Conservation (phyloP, 2,888 invertebrate genomes). For the Theodoxus fluviatilis region DNA sequence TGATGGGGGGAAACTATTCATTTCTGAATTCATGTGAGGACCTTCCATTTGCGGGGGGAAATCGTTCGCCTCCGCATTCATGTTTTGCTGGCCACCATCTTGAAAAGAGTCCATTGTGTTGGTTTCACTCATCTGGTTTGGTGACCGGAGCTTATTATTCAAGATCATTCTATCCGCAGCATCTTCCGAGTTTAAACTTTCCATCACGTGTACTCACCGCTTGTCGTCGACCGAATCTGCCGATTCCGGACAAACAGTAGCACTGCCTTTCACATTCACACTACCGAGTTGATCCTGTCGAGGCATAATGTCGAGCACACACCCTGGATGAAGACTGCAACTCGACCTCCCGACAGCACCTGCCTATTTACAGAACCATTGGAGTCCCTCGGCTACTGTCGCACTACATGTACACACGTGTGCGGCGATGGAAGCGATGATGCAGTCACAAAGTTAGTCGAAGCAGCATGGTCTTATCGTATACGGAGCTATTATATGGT, state of each 20-base stretch:
- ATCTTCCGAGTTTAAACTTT: conserved; percentile 39
- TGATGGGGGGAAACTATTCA: conserved; percentile 52
- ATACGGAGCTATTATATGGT: conserved; percentile 62
- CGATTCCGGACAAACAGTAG: conserved; percentile 35
- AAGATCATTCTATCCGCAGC: conserved; percentile 37
- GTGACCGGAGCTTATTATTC: conserved; percentile 51
- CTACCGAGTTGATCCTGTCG: conserved; percentile 46
- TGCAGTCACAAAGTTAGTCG: conserved; percentile 53
- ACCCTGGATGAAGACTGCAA: conserved; percentile 43
- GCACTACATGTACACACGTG: conserved; percentile 52
- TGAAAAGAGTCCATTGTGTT: conserved; percentile 63
- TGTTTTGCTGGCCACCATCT: conserved; percentile 62
- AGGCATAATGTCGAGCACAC: conserved; percentile 49
- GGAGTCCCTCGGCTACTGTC: too few species aligned
- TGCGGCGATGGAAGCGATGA: conserved; percentile 43
- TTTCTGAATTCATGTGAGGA: conserved; percentile 55
- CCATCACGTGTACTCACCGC: conserved; percentile 45
- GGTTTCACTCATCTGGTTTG: conserved; percentile 44
- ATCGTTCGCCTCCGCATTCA: conserved; percentile 53
- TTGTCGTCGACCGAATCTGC: conserved; percentile 34
- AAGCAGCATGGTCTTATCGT: conserved; percentile 65
- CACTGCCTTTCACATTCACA: conserved; percentile 47
- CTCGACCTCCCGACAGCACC: too few species aligned
- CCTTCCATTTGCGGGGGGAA: conserved; percentile 50
- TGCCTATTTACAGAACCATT: too few species aligned